Base-by-base conservation (phyloP, 2,888 invertebrate genomes). In the Sthenelais limicola region DNA sequence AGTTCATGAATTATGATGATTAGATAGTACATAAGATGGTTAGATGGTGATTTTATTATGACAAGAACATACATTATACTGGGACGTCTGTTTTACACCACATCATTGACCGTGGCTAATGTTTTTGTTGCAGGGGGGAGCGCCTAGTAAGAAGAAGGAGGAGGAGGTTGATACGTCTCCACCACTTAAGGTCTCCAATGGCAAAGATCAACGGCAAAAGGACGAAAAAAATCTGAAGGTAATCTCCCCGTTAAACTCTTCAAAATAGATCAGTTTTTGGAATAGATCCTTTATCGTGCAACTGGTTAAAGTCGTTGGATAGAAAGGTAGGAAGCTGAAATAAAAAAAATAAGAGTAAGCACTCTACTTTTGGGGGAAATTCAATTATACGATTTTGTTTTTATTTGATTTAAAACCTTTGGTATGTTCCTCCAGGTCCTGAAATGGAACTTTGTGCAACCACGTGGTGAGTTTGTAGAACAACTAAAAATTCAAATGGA, bases 391-490 rank as follows among this genome's bases (percentile, higher is more conserved):
- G 7, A 5, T 21, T 51, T 51, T n/a, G 7, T n/a, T 9, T 15
- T 7, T n/a, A 5, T 9, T 51, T 7, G 7, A 51, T 9, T 9
- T 15, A 9, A 51, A 7, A 51, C 51, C 51, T 51, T 51, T 7
- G 7, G 7, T 51, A 5, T 51, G 18, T 7, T 5, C 21, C 51
- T 5, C 4, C 80, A 90, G 89, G 85, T 89, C 1, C 89, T 98
- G 26, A 96, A 95, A 87, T 98, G 98, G 98, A 96, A 97, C 86
- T 98, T 98, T 84, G 93, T 94, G 0, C 92, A 94, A 0, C 97
- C 98, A 0, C 91, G 96, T 32, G 94, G 94, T 82, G 98, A 99
- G 85, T 98, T 97, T 89, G 94, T 96, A 18, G 95, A 96, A 24
- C 91, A 97, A 77, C 89, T 99, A 58, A 94, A 93, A 80, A 94